Conservation (phyloP, 2,888 invertebrate species). For the Drosophila buzzatii region DNA sequence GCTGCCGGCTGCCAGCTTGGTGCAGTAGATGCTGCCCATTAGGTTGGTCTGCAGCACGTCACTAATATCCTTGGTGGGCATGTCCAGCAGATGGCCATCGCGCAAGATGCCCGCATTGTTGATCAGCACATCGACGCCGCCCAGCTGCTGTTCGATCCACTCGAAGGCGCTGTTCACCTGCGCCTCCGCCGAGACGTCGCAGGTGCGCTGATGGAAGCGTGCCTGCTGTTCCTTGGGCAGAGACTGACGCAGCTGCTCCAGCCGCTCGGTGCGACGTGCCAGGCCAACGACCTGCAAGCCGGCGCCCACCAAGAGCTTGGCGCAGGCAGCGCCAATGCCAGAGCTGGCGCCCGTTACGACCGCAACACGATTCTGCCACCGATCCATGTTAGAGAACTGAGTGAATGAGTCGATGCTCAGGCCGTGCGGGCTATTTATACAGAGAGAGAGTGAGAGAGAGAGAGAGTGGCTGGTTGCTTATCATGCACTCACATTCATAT, state of each 20-base stretch:
- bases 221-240: conserved; percentile 64
- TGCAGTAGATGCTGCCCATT: conserved; percentile 85
- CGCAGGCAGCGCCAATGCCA: conserved; percentile 87
- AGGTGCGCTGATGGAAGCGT: conserved; percentile 72
- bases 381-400: conserved; percentile 69
- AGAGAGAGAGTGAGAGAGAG: background rate
- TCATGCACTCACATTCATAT: conserved; percentile 8
- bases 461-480: conserved; percentile 16
- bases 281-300: conserved; percentile 87
- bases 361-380: conserved; percentile 86
- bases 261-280: conserved; percentile 82
- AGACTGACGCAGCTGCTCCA: conserved; percentile 66
- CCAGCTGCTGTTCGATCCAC: conserved; percentile 86
- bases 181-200: conserved; percentile 86
- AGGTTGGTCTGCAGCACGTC: conserved; percentile 86
- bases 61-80: conserved; percentile 70
- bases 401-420: conserved; percentile 1
- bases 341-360: conserved; percentile 89
- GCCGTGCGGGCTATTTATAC: conserved; percentile 23
- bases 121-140: conserved; percentile 87
- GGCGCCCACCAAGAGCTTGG: conserved; percentile 84
- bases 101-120: conserved; percentile 87
- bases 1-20: conserved; percentile 85
- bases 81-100: conserved; percentile 77
- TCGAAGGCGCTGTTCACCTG: conserved; percentile 87